phyloP scores from a whole-genome alignment of 2,797 vertebrate species.

The Chaetophractus vellerosus region DNA sequence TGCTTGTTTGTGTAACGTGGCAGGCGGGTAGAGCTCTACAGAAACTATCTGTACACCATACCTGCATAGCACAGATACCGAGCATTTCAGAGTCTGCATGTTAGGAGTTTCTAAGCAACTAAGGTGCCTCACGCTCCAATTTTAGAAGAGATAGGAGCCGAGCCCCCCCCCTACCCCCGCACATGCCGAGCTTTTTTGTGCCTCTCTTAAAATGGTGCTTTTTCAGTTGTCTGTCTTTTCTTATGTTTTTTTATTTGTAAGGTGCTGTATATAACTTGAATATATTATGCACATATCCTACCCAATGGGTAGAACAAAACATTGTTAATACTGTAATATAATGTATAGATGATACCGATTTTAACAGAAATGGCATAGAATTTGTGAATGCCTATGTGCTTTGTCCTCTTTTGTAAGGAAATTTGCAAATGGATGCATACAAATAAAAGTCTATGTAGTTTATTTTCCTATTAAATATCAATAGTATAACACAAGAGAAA shows the following conservation, averaged over 20 bases:
- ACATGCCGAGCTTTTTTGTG: slow-evolving; percentile 94
- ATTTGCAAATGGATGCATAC: slow-evolving; percentile 94
- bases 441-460: slow-evolving; percentile 94
- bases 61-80: slow-evolving; percentile 16
- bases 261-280: slow-evolving; percentile 98
- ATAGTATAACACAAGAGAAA: slow-evolving; percentile 92
- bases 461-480: slow-evolving; percentile 96
- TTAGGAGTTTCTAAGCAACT: slow-evolving; percentile 92
- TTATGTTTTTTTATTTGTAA: slow-evolving; percentile 93
- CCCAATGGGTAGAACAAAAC: slow-evolving; percentile 97
- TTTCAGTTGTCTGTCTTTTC: slow-evolving; percentile 93
- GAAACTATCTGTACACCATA: slow-evolving; percentile 64
- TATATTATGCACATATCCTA: slow-evolving; percentile 99
- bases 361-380: slow-evolving; percentile 95
- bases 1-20: slow-evolving; percentile 86
- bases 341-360: slow-evolving; percentile 95
- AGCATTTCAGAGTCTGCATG: slow-evolving; percentile 93
- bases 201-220: slow-evolving; percentile 98
- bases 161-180: slow-evolving; percentile 83
- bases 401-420: slow-evolving; percentile 94
- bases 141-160: slow-evolving; percentile 92
- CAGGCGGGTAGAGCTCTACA: slow-evolving; percentile 75
- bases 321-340: slow-evolving; percentile 98
- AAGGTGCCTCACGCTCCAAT: slow-evolving; percentile 94
- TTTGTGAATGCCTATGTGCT: slow-evolving; percentile 96